Conservation (phyloP, 2,113 vertebrate species). For the Protobothrops mucrosquamatus region DNA sequence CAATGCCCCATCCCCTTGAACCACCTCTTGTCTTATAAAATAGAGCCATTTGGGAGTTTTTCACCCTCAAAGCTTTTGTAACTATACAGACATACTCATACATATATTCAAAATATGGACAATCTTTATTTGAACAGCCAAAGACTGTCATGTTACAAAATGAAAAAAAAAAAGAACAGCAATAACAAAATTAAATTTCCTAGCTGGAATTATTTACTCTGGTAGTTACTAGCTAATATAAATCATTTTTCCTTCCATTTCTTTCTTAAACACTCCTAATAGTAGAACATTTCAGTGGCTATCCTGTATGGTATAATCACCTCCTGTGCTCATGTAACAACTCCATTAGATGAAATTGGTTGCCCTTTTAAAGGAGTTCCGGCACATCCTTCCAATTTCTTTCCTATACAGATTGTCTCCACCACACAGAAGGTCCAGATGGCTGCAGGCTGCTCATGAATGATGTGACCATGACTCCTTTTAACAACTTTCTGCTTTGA, state of each 20-base stretch:
- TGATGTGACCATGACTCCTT: conserved; percentile 13
- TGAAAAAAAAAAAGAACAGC: not conserved
- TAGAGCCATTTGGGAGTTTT: not conserved
- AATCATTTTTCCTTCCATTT: not conserved
- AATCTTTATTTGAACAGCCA: not conserved
- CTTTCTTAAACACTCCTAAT: not conserved
- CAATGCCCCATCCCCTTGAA: not conserved
- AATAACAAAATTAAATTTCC: not conserved
- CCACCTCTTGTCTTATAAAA: not conserved
- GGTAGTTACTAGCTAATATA: not conserved
- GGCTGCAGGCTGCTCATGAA: conserved; percentile 5
- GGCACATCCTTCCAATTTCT: conserved; percentile 6
- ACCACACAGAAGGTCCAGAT: conserved; percentile 20
- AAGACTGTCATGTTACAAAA: not conserved
- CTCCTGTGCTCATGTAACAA: not conserved
- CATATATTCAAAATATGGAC: not conserved
- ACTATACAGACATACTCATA: not conserved
- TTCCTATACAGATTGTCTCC: conserved; percentile 1
- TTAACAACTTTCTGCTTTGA: not conserved
- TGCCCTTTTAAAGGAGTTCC: conserved; percentile 8
- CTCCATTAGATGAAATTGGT: not conserved
- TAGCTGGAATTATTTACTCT: not conserved
- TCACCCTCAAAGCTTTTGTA: not conserved
- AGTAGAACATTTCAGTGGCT: not conserved
- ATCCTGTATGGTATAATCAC: not conserved